A percentile compares a stretch with the other conserved stretches of the same genome.
Conservation (phyloP, 2,113 vertebrate species). For the Pachyramphus minor region DNA sequence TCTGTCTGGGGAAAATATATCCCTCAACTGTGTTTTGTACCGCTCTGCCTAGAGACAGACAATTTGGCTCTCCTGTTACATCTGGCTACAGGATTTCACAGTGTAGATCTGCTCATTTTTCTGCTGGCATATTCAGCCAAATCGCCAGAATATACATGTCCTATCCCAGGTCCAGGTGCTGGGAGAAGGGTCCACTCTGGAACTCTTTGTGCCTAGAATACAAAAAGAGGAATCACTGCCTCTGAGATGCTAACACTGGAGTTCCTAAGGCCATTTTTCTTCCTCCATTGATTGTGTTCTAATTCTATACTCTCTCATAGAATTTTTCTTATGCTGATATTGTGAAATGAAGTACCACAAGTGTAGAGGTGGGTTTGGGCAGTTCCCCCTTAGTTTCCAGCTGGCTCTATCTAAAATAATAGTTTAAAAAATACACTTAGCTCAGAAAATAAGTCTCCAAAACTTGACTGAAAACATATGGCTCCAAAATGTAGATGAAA, state of each 20-base stretch:
- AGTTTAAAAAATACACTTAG: neutral
- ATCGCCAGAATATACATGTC: neutral
- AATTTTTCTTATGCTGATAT: neutral
- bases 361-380: neutral
- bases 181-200: neutral
- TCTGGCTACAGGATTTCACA: neutral
- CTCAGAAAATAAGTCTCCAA: neutral
- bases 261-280: neutral
- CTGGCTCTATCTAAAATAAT: neutral
- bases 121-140: neutral
- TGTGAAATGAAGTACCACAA: neutral
- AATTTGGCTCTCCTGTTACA: slow-evolving; percentile 11
- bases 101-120: neutral
- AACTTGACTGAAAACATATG: slow-evolving; percentile 12
- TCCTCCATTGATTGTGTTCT: neutral
- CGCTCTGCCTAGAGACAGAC: neutral
- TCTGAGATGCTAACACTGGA: neutral
- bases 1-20: neutral
- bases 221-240: neutral
- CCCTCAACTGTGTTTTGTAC: neutral
- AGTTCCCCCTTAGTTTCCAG: neutral
- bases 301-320: neutral
- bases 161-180: neutral
- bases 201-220: neutral
- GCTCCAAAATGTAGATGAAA: slow-evolving; percentile 8